Percentiles rank a stretch among this genome's conserved stretches.
Evolutionary conservation across 2,797 vertebrate species (phyloP).

Genomic region (Oreochromis mossambicus): DNA sequence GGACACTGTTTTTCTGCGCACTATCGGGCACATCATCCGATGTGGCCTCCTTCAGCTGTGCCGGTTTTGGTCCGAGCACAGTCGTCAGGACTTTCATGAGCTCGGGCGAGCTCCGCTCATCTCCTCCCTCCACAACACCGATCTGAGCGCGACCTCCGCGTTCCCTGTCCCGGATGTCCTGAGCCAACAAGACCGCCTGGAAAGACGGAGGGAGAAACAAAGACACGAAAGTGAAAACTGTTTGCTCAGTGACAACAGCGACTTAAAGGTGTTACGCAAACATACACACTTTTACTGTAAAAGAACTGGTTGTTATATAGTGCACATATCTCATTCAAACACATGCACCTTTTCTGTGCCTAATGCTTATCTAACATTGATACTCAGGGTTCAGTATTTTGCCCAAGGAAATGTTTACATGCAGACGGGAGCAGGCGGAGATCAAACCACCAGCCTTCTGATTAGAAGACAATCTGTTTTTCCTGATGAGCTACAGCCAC

Average conservation of each 20-base stretch:
- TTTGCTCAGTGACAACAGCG: neutral
- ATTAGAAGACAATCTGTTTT: neutral
- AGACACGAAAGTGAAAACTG: neutral
- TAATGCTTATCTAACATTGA: neutral
- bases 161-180: slow-evolving; percentile 87
- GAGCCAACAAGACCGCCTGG: slow-evolving; percentile 80
- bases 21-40: slow-evolving; percentile 65
- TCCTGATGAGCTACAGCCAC: neutral
- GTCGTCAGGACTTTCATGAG: slow-evolving; percentile 85
- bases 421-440: neutral
- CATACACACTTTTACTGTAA: neutral
- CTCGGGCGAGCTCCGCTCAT: slow-evolving; percentile 77
- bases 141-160: slow-evolving; percentile 85
- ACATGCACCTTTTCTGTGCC: neutral
- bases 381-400: neutral
- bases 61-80: slow-evolving; percentile 77
- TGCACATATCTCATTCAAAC: neutral
- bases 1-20: slow-evolving; percentile 69
- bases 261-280: neutral
- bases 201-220: neutral
- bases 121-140: slow-evolving; percentile 76
- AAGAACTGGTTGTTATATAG: neutral
- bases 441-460: neutral
- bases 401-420: neutral
- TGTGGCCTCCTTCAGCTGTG: slow-evolving; percentile 62